A percentile compares a stretch with the other conserved stretches of the same genome.
phyloP scores from a whole-genome alignment of 2,888 invertebrate species.

The Agrochola lota region DNA sequence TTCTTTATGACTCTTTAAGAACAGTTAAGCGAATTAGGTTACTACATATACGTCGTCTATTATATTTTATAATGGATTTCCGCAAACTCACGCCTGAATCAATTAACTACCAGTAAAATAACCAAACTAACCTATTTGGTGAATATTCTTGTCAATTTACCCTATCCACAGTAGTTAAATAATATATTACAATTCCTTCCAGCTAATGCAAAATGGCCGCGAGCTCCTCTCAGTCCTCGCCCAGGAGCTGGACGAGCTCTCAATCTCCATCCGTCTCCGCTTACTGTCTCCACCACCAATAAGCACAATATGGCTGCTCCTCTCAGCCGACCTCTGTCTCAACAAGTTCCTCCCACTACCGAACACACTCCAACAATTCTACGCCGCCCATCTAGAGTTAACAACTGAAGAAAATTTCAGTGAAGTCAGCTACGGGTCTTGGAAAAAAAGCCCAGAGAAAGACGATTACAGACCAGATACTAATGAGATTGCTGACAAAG shows the following conservation, averaged over 20 bases:
- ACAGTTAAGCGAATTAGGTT: too few relatives aligned
- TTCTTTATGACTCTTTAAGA: too few relatives aligned
- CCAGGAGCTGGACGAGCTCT: constrained; percentile 84
- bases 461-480: constrained; percentile 59
- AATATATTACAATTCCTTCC: constrained; percentile 45
- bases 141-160: not conserved
- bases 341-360: constrained; percentile 87
- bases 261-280: constrained; percentile 83
- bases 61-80: too few relatives aligned
- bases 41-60: too few relatives aligned
- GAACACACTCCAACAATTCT: constrained; percentile 86
- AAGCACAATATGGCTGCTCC: constrained; percentile 85
- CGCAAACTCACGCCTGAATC: too few relatives aligned
- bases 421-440: constrained; percentile 86
- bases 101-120: not conserved
- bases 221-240: constrained; percentile 83
- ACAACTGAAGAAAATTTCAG: constrained; percentile 82
- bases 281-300: constrained; percentile 82
- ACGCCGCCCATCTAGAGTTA: constrained; percentile 84
- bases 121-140: not conserved
- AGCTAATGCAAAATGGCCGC: constrained; percentile 88
- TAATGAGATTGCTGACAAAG: constrained; percentile 75
- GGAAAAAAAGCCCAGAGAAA: constrained; percentile 84
- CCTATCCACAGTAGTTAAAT: not conserved
- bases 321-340: constrained; percentile 85